Base-by-base conservation (phyloP, 2,888 invertebrate species). In the Ennomos fuscantarius region DNA sequence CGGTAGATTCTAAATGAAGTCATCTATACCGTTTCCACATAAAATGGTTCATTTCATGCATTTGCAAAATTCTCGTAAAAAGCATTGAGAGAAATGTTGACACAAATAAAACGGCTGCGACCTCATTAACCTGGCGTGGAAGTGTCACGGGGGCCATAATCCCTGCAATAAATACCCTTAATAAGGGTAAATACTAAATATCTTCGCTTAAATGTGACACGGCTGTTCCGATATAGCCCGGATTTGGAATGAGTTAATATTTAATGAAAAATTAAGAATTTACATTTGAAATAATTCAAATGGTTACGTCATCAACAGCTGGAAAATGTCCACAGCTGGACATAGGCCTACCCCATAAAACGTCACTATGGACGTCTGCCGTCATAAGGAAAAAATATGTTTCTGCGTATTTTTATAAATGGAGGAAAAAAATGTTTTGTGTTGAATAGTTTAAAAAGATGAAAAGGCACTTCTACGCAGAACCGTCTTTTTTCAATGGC, bases 81-180 rank as follows among this genome's bases (percentile, higher is more conserved):
- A 40, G 39, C 40, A 31, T 8, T 24, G 37, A 41, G 47, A 42
- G 51, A 57, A 46, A 51, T 39, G 56, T 47, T 49, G 62, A 48
- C 54, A 59, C 52, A 67, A 70, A 72, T 69, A 66, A 70, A 74
- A 67, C 68, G 67, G 60, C 40, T 49, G 67, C 70, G 76, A 76
- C 76, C 78, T 82, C 79, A 81, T 83, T 81, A 79, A 67, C 56
- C 61, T 63, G 61, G 63, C 70, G 70, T 66, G 66, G 68, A 58
- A 73, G 66, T 72, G 71, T 69, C 74, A 73, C 63, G 69, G 68
- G 68, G 60, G 65, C 70, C 65, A 74, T 81, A 78, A 80, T 79
- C 69, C 72, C 70, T 62, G 68, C 66, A 78, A 70, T 71, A 74
- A 78, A 72, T 75, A 76, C 69, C 69, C 69, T 72, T 72, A 77